Evolutionary conservation across 2,888 invertebrate genomes (phyloP), one percentile per base, ranked within the genome.

Genomic region (Drosophila ochracea): DNA sequence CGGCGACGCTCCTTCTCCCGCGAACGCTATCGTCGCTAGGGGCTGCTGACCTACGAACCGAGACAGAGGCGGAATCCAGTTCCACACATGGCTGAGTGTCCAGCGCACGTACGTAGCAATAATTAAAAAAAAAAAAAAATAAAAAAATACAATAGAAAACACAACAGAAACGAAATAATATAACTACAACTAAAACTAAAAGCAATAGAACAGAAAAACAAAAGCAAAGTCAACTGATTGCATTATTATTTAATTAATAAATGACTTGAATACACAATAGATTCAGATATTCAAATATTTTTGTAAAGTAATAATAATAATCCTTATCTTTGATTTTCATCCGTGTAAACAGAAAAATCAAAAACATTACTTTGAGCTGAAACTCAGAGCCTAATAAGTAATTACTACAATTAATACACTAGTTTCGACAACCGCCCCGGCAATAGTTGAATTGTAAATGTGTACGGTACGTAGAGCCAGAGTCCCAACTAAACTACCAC

Each of bases 21-120:
- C 25, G 93, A 93, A n/a, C 92, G 93, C 28, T 89, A 93, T 76
- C 93, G 93, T 66, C 93, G 93, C 77, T 93, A 69, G 16, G 39
- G 13, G n/a, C 21, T 54, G 35, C 13, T 13, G 31, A 1, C 1
- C 13, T 2, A n/a, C 13, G 33, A n/a, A 60, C 47, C 47, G 39
- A 67, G 31, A 28, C 9, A 30, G 47, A 58, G 21, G 52, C 47
- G 63, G 68, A 62, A 58, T 57, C 50, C 41, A 64, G 73, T 73
- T 71, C 64, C 80, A 80, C 68, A 61, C 64, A 64, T 61, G 30
- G 67, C 68, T 65, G 67, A 69, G 67, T 72, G 68, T 64, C 72
- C 76, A 82, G 82, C 84, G 80, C 87, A 87, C 91, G 87, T 87
- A 87, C 84, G 87, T 90, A 87, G 80, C 74, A 85, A 80, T 83